Conservation (phyloP, 2,113 vertebrate species). For the Scopus umbretta region DNA sequence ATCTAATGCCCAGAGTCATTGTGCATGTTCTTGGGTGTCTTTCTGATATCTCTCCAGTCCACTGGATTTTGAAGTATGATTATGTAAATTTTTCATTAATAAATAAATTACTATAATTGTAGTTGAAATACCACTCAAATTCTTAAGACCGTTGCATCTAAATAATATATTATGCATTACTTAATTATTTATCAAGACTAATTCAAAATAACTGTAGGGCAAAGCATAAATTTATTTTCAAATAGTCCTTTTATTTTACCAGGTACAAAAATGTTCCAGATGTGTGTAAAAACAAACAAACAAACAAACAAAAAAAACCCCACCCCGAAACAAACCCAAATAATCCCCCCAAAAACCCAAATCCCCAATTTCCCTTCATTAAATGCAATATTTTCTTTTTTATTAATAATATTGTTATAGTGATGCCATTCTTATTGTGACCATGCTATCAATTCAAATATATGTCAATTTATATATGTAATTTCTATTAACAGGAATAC, state of each 20-base stretch:
- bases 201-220: slow-evolving; percentile 80
- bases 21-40: slow-evolving; percentile 69
- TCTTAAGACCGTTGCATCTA: slow-evolving; percentile 82
- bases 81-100: slow-evolving; percentile 86
- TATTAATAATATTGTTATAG: neutral
- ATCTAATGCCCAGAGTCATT: slow-evolving; percentile 64
- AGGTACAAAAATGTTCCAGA: slow-evolving; percentile 53
- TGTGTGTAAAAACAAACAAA: neutral
- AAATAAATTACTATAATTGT: slow-evolving; percentile 92
- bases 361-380: neutral
- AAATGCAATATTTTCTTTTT: neutral
- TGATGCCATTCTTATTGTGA: neutral
- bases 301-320: neutral
- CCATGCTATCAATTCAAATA: neutral
- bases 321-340: neutral
- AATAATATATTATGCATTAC: slow-evolving; percentile 84
- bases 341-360: neutral
- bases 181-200: slow-evolving; percentile 84
- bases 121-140: slow-evolving; percentile 82
- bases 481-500: neutral
- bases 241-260: slow-evolving; percentile 26
- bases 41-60: slow-evolving; percentile 76
- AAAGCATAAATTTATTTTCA: slow-evolving; percentile 67
- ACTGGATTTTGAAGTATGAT: slow-evolving; percentile 80
- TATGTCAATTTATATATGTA: neutral